Base-by-base conservation (phyloP, 2,888 invertebrate genomes). In the Parelbella ahira region DNA sequence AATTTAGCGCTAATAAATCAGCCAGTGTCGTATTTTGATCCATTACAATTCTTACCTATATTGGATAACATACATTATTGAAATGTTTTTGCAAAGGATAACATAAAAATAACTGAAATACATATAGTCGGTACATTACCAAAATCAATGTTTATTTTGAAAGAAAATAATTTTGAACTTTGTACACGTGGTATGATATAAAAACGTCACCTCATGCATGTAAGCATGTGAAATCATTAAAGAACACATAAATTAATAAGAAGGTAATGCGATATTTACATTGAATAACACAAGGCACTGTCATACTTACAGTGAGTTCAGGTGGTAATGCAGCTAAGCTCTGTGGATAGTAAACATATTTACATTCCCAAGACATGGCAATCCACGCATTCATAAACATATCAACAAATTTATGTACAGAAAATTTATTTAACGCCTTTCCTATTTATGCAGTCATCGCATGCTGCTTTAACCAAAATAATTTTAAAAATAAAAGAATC, bases 21-120 rank as follows among this genome's bases (percentile, higher is more conserved):
- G 97, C 94, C 57, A 98, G 79, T 0, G 97, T 98, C 4, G 98
- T 98, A 51, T 92, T 93, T 59, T 93, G 91, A 66, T 97, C 96
- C 96, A 98, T 97, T 20, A 96, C 94, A 65, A 98, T 97, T 75
- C 93, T 92, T 4, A 97, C 96, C 97, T 97, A 75, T 42, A 50
- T 49, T 30, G n/a, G 47, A 18, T 15, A 1, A 13, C 1, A 20
- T 11, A 8, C 3, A 11, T 29, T 3, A 37, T 3, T 19, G n/a
- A n/a, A n/a, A n/a, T n/a, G n/a, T n/a, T n/a, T n/a, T n/a, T n/a
- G n/a, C n/a, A n/a, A n/a, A n/a, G n/a, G n/a, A n/a, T n/a, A n/a
- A n/a, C n/a, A n/a, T n/a, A n/a, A n/a, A n/a, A n/a, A n/a, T n/a
- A n/a, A n/a, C n/a, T n/a, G n/a, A n/a, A n/a, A n/a, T n/a, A n/a